Conservation (phyloP, 2,797 vertebrate species). For the Acanthopagrus latus region DNA sequence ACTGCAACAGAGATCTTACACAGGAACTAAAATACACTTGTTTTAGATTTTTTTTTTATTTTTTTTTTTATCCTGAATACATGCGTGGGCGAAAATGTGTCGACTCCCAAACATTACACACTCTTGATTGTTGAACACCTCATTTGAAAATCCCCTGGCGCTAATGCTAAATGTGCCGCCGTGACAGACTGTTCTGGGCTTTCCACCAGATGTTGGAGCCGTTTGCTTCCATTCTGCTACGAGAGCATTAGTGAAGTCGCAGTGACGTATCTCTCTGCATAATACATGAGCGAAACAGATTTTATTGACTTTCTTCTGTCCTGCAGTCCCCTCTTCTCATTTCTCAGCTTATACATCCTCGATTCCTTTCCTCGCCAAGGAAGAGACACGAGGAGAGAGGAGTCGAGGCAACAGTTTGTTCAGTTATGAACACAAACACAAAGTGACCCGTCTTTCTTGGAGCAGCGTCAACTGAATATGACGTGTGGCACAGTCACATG, state of each 20-base stretch:
- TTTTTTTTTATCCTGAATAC: not conserved
- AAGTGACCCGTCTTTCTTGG: too few relatives aligned
- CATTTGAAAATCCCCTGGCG: not conserved
- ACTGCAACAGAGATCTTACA: slow-evolving; percentile 13
- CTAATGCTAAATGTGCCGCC: not conserved
- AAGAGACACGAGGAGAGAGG: too few relatives aligned
- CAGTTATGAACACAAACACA: too few relatives aligned
- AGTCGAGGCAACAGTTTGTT: too few relatives aligned
- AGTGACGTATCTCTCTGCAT: not conserved
- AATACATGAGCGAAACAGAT: too few relatives aligned
- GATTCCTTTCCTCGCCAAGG: too few relatives aligned
- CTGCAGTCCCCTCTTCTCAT: too few relatives aligned
- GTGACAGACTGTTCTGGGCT: not conserved
- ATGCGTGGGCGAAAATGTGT: not conserved
- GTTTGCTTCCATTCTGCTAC: slow-evolving; percentile 2
- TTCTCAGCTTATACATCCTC: too few relatives aligned
- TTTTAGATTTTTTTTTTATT: not conserved
- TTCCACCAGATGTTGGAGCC: not conserved
- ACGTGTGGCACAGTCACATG: too few relatives aligned
- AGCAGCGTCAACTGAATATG: too few relatives aligned
- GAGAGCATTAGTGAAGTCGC: not conserved
- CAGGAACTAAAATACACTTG: not conserved
- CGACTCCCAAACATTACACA: not conserved
- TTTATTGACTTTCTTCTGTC: too few relatives aligned
- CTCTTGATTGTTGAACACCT: not conserved